A percentile compares a stretch with the other conserved stretches of the same genome.
phyloP scores from a whole-genome alignment of 2,113 vertebrate species.

The Scolopax mira region DNA sequence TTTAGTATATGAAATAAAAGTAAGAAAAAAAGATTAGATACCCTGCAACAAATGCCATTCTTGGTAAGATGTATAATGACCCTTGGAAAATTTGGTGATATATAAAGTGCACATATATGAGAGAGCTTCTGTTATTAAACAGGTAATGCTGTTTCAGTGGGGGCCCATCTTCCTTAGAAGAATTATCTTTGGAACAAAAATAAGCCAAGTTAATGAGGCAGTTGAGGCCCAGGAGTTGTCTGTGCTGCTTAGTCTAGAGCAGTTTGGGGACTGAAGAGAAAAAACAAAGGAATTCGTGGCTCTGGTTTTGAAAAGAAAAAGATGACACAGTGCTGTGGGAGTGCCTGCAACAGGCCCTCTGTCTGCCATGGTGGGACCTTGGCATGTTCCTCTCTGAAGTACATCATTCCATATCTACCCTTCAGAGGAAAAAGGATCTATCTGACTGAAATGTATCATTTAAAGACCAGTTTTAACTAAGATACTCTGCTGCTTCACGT shows the following conservation, averaged over 20 bases:
- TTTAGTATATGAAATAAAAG: neutral
- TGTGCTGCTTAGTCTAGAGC: neutral
- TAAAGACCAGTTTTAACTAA: neutral
- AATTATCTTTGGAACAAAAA: neutral
- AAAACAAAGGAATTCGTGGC: neutral
- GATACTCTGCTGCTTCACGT: neutral
- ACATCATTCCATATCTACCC: neutral
- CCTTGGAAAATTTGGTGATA: neutral
- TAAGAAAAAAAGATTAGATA: neutral
- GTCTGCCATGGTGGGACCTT: neutral
- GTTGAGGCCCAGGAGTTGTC: neutral
- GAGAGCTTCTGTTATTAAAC: neutral
- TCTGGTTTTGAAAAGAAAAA: neutral
- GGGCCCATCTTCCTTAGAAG: neutral
- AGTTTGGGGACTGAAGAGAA: neutral
- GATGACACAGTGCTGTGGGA: neutral
- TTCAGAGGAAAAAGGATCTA: neutral
- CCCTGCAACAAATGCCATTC: neutral
- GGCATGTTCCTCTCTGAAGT: neutral
- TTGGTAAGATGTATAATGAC: accelerated
- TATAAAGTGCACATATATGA: neutral
- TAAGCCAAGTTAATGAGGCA: neutral
- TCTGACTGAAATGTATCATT: neutral
- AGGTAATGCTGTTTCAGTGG: neutral
- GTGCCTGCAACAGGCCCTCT: neutral